Evolutionary conservation across 2,113 vertebrate species (phyloP).

Genomic region (Sorex fumeus): DNA sequence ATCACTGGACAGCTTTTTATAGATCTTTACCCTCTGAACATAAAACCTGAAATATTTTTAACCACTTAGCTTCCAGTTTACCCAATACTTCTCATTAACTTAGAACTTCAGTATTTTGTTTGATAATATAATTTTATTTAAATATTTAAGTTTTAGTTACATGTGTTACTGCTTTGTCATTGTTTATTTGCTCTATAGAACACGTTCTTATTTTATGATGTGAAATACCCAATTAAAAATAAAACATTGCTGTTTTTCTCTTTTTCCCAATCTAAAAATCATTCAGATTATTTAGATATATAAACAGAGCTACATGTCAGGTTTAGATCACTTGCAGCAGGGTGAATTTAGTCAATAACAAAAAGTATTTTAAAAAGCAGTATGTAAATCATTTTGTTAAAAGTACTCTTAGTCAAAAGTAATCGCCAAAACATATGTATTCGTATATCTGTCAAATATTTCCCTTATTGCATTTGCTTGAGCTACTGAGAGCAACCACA

Average conservation of each 20-base stretch:
- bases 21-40: background rate
- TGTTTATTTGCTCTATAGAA: background rate
- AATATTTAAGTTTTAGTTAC: slow-evolving; percentile 12
- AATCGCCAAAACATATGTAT: background rate
- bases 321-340: background rate
- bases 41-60: slow-evolving; percentile 58
- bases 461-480: background rate
- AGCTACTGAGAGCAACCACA: background rate
- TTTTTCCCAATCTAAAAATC: slow-evolving; percentile 12
- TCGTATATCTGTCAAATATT: background rate
- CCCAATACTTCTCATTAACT: background rate
- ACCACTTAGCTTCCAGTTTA: slow-evolving; percentile 25
- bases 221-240: slow-evolving; percentile 9
- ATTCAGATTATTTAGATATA: background rate
- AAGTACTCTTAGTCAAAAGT: slow-evolving; percentile 2
- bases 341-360: background rate
- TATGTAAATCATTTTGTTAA: background rate
- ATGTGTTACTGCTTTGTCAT: background rate
- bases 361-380: background rate
- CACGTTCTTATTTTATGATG: slow-evolving; percentile 46
- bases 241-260: background rate
- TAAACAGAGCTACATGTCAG: background rate
- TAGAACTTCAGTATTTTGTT: slow-evolving; percentile 49
- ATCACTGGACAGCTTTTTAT: slow-evolving; percentile 32
- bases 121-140: slow-evolving; percentile 38